Evolutionary conservation across 2,113 vertebrate genomes (phyloP), one percentile per base, ranked within the genome.

Genomic region (Recurvirostra avosetta): DNA sequence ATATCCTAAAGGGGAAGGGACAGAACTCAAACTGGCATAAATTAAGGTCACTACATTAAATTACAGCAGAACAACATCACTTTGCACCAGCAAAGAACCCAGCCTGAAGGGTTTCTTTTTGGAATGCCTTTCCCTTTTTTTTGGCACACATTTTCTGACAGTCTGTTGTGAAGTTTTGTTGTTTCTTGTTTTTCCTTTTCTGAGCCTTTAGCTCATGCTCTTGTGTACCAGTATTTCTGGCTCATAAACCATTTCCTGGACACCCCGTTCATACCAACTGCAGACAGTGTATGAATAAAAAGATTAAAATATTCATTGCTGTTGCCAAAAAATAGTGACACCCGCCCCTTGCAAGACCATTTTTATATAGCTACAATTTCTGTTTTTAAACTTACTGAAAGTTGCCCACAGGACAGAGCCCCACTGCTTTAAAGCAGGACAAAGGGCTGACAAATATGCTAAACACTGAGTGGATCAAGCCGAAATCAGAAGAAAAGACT

Each of bases 211-310:
- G 87, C 85, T 90, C 34, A 15, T 82, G 83, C 52, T 87, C 83
- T 86, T 43, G 17, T 92, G 76, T 89, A 94, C 84, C 86, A 85
- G 61, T 78, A 94, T 72, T 92, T 94, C 76, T 96, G 94, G 83
- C 83, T 84, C 92, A 94, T 16, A 96, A 93, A 61, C 56, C 47
- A 38, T 81, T 95, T 96, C 92, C 92, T 94, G 79, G 36, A 63
- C 41, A 74, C 79, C 25, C 92, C 0, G 4, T 40, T 94, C 95
- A 63, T 94, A 94, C 79, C 88, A 95, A 89, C 59, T 90, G 61
- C 79, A 80, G 78, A 80, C 88, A 87, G 36, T 0, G 2, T 23
- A 95, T 38, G 86, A 94, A 65, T 81, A 88, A 96, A 96, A 92
- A 94, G 68, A 92, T 61, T 23, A 91, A 94, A 93, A 96, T 81